Base-by-base conservation (phyloP, 2,888 invertebrate genomes). In the Lingula anatina region DNA sequence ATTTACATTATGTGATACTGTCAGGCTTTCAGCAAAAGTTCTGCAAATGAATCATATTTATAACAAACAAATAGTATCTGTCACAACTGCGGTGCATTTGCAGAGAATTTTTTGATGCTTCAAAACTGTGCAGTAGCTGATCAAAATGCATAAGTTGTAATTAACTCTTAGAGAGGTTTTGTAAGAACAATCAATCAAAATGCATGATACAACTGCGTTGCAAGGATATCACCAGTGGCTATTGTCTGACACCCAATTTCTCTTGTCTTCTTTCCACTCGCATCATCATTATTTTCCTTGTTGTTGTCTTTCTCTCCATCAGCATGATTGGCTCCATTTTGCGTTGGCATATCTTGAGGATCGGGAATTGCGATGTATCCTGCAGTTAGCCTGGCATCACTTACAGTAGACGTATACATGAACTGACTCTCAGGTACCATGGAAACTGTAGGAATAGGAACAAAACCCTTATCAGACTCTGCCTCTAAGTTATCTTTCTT, bases 161-260 rank as follows among this genome's bases (percentile, higher is more conserved):
- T n/a, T n/a, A n/a, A n/a, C n/a, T n/a, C n/a, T n/a, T n/a, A n/a
- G n/a, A n/a, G n/a, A n/a, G n/a, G n/a, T n/a, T n/a, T n/a, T n/a
- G n/a, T n/a, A n/a, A n/a, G n/a, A n/a, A n/a, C n/a, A n/a, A n/a
- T n/a, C n/a, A n/a, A n/a, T n/a, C n/a, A n/a, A n/a, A n/a, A n/a
- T n/a, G n/a, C 75, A 59, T 75, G 72, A 58, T 73, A 76, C 12
- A 76, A 64, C 56, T 76, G 75, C 4, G 75, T 76, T 18, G 75
- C 76, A 38, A 75, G 60, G 47, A 76, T 71, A 45, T 76, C 76
- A 5, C 75, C 75, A 15, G 76, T 76, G 9, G 73, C 72, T 43
- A 76, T 71, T 4, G 76, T 76, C 54, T 76, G 75, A 47, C 73
- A 73, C 9, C 68, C 66, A 41, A 62, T 57, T 2, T 48, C 51